Evolutionary conservation across 2,113 vertebrate genomes (phyloP).

Genomic region (Helogale parvula): DNA sequence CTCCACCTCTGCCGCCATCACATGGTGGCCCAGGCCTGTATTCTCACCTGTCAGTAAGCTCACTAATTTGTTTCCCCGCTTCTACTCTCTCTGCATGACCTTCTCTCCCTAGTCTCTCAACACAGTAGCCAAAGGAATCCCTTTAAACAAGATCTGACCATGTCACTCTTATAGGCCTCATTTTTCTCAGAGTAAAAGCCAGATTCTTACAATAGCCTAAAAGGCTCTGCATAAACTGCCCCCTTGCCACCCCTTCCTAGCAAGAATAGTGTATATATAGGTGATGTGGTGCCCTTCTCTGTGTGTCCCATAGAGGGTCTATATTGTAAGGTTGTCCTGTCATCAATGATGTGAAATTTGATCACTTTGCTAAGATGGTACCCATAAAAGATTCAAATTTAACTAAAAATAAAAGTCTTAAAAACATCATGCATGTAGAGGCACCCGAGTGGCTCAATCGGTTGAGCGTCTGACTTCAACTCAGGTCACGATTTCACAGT

Average conservation of each 20-base stretch:
- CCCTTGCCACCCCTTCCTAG: neutral
- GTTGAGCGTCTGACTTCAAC: neutral
- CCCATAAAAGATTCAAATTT: neutral
- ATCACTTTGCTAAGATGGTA: neutral
- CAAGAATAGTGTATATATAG: no score
- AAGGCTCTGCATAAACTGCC: neutral
- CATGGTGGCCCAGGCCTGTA: neutral
- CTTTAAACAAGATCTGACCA: neutral
- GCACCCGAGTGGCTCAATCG: neutral
- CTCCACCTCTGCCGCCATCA: no score
- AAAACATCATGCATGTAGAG: neutral
- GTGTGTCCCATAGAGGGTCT: neutral
- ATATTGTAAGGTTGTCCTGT: neutral
- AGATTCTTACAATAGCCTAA: neutral
- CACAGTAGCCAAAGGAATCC: neutral
- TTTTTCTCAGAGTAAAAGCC: neutral
- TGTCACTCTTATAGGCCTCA: neutral
- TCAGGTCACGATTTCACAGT: neutral
- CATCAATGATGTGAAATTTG: neutral
- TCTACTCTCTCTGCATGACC: neutral
- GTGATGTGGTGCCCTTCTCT: neutral
- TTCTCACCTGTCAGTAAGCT: neutral
- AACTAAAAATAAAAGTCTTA: slow-evolving; percentile 7
- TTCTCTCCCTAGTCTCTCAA: neutral
- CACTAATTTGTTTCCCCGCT: neutral